Percentiles rank a stretch among this genome's conserved stretches.
These are phyloP conservation scores for Diploptera punctata DNA, from an alignment of 2,888 invertebrate genomes.

Conservation along the genomic window DNA sequence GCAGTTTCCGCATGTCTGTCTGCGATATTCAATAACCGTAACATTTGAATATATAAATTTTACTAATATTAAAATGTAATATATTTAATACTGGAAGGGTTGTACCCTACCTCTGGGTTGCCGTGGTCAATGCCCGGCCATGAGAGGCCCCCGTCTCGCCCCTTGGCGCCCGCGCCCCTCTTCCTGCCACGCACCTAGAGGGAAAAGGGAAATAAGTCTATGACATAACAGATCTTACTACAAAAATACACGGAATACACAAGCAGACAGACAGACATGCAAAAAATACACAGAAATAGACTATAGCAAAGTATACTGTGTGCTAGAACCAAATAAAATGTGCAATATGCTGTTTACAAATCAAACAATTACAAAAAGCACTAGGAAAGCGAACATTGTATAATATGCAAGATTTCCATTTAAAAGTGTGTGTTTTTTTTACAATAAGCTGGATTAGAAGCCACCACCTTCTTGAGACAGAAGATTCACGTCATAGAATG, in stretches of 20 bases:
- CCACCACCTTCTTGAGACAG: too few relatives aligned
- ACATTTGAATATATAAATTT: too few relatives aligned
- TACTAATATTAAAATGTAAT: too few relatives aligned
- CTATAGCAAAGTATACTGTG: not conserved
- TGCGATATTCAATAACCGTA: too few relatives aligned
- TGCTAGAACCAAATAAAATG: not conserved
- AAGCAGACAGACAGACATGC: conserved; percentile 9
- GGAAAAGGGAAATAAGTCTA: conserved; percentile 10
- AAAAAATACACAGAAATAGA: not conserved
- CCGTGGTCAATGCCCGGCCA: conserved; percentile 48
- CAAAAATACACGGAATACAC: not conserved
- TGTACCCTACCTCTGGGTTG: conserved; percentile 46
- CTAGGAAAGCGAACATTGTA: too few relatives aligned
- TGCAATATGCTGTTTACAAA: not conserved
- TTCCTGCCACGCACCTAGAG: conserved; percentile 48
- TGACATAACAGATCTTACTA: not conserved
- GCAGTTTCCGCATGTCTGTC: too few relatives aligned
- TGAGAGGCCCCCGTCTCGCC: conserved; percentile 45
- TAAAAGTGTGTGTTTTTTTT: too few relatives aligned
- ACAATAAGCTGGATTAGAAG: too few relatives aligned
- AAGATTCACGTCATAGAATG: too few relatives aligned
- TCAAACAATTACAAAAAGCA: too few relatives aligned
- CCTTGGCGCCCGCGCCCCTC: conserved; percentile 45
- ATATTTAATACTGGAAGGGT: not conserved
- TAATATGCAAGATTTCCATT: too few relatives aligned